These are phyloP conservation scores for Cyclargus thomasi DNA, from an alignment of 1,140 invertebrate species.

Conservation along the genomic window DNA sequence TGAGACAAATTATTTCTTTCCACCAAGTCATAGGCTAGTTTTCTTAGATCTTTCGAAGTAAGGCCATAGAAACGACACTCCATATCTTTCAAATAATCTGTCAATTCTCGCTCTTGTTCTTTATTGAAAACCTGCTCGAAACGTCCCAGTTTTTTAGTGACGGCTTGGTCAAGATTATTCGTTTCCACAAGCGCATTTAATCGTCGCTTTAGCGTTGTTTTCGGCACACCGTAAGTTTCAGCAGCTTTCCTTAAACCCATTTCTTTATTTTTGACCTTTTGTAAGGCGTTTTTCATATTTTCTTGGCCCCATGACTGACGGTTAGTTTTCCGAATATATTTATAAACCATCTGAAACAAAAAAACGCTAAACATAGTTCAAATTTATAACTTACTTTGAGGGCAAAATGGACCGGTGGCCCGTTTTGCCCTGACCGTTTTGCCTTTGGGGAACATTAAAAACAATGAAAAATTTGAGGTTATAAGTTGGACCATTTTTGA, in stretches of 20 bases:
- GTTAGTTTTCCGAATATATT: too few relatives aligned
- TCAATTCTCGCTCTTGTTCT: constrained; percentile 31
- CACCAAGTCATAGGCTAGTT: constrained; percentile 37
- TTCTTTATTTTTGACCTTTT: constrained; percentile 31
- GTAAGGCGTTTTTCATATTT: constrained; percentile 30
- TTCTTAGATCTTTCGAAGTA: constrained; percentile 25
- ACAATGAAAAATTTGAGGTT: too few relatives aligned
- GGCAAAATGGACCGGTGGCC: too few relatives aligned
- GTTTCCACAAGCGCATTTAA: constrained; percentile 37
- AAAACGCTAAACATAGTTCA: too few relatives aligned
- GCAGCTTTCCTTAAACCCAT: constrained; percentile 34
- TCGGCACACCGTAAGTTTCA: constrained; percentile 31
- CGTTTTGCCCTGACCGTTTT: too few relatives aligned
- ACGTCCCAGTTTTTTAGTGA: constrained; percentile 24
- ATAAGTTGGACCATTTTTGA: too few relatives aligned
- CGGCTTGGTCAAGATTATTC: constrained; percentile 26
- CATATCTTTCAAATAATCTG: constrained; percentile 38
- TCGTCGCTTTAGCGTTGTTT: constrained; percentile 38
- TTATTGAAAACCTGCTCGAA: constrained; percentile 32
- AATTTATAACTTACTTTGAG: too few relatives aligned
- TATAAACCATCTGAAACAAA: too few relatives aligned
- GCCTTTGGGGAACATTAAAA: too few relatives aligned
- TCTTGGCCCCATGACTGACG: constrained; percentile 22
- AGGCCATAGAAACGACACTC: constrained; percentile 32
- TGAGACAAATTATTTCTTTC: constrained; percentile 41